phyloP scores from a whole-genome alignment of 2,113 vertebrate genomes.

The Ptilonorhynchus violaceus region DNA sequence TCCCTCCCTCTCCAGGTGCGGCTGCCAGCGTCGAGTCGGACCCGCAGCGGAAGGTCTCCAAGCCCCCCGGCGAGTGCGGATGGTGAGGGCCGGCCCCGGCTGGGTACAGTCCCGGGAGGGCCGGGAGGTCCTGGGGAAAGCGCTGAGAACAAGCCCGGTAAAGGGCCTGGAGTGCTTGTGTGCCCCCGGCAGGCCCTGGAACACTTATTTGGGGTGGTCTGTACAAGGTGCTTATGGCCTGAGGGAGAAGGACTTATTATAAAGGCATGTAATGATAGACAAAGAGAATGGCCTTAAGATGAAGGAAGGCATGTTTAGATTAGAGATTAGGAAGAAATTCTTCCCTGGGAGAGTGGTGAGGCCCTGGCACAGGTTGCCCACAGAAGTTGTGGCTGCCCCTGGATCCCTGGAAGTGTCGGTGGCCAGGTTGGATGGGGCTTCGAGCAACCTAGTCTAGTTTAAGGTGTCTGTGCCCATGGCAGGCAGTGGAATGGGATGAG shows the following conservation, averaged over 20 bases:
- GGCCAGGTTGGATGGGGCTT: not conserved
- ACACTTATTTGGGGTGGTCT: accelerated
- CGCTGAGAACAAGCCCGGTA: not conserved
- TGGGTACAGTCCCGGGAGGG: not conserved
- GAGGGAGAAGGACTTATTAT: not conserved
- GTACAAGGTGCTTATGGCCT: not conserved
- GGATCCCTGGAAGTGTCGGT: not conserved
- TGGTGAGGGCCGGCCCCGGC: conserved; percentile 65
- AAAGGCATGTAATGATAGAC: too few relatives aligned
- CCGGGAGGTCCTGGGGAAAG: not conserved
- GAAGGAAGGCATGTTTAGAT: not conserved
- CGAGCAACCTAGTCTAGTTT: not conserved
- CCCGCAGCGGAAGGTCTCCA: conserved; percentile 66
- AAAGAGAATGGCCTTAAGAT: not conserved
- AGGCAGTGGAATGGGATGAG: not conserved
- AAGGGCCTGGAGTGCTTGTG: accelerated
- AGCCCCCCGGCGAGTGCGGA: conserved; percentile 59
- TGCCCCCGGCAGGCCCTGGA: too few relatives aligned
- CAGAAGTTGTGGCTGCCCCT: not conserved
- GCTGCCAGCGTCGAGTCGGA: conserved; percentile 62
- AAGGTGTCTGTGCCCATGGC: not conserved
- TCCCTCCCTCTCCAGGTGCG: conserved; percentile 14
- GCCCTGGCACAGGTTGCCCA: not conserved
- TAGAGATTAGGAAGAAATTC: not conserved
- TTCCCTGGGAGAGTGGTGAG: not conserved